These are phyloP conservation scores for Aeoliscus strigatus DNA, from an alignment of 2,797 vertebrate species.

Conservation along the genomic window DNA sequence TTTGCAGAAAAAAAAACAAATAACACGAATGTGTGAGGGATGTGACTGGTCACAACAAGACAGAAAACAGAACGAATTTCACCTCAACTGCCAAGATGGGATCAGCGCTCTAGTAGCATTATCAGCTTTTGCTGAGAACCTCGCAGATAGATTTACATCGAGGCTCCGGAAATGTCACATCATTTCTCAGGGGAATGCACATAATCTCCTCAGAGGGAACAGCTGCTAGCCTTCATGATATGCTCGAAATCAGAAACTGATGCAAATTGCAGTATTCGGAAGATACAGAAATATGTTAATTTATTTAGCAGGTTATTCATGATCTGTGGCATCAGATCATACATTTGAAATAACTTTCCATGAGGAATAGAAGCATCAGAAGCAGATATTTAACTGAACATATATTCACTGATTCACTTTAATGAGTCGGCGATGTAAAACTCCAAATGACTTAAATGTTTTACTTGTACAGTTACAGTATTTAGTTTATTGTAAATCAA, in stretches of 20 bases:
- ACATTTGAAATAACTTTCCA: neutral
- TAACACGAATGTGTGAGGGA: slow-evolving; percentile 20
- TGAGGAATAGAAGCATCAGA: neutral
- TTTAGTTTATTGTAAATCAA: too few relatives aligned
- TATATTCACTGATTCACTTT: too few relatives aligned
- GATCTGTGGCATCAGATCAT: neutral
- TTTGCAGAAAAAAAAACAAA: slow-evolving; percentile 18
- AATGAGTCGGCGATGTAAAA: too few relatives aligned
- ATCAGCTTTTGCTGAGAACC: slow-evolving; percentile 10
- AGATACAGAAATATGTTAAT: neutral
- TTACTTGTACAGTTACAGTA: too few relatives aligned
- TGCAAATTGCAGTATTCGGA: neutral
- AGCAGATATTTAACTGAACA: too few relatives aligned
- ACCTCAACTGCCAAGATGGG: slow-evolving; percentile 2
- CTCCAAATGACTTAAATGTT: too few relatives aligned
- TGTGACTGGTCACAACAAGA: slow-evolving; percentile 8
- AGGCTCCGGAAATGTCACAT: slow-evolving; percentile 16
- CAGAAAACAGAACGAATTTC: slow-evolving; percentile 19
- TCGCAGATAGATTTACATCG: slow-evolving; percentile 7
- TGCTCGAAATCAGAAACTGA: neutral
- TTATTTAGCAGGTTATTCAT: neutral
- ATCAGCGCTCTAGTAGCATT: slow-evolving; percentile 16
- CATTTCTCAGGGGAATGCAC: slow-evolving; percentile 10
- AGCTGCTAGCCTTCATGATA: neutral
- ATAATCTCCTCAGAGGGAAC: slow-evolving; percentile 5